These are phyloP conservation scores for Tragelaphus strepsiceros DNA, from an alignment of 2,113 vertebrate species.

Conservation along the genomic window DNA sequence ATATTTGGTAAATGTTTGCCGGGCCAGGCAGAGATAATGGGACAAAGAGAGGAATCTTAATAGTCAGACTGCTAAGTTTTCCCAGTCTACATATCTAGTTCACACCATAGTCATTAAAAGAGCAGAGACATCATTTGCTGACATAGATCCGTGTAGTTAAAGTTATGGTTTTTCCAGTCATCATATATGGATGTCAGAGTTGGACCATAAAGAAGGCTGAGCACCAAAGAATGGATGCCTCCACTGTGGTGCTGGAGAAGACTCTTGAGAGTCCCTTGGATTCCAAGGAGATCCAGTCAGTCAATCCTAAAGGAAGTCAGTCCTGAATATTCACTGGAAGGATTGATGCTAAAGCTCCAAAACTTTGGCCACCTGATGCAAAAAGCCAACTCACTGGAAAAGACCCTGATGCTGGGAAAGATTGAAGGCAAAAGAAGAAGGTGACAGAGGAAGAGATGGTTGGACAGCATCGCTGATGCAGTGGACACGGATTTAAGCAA, in stretches of 20 bases:
- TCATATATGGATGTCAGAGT: not conserved
- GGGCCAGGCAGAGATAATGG: not conserved
- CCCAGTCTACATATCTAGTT: not conserved
- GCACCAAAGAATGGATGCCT: not conserved
- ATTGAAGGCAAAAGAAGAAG: not conserved
- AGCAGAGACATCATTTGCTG: not conserved
- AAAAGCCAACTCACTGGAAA: not conserved
- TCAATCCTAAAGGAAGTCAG: not conserved
- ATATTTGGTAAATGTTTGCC: not conserved
- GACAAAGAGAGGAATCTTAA: not conserved
- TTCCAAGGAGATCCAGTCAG: not conserved
- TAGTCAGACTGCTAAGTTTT: not conserved
- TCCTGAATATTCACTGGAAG: not conserved
- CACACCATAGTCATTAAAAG: not conserved
- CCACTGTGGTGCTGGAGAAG: not conserved
- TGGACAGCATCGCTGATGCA: fast-evolving
- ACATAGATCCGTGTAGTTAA: not conserved
- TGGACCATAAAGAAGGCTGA: not conserved
- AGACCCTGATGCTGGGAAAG: not conserved
- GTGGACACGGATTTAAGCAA: not conserved
- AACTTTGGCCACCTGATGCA: not conserved
- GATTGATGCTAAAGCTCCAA: not conserved
- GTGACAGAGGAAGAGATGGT: not conserved
- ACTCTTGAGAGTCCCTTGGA: not conserved
- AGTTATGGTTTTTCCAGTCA: not conserved